Percentiles rank a stretch among this genome's conserved stretches.
phyloP scores from a whole-genome alignment of 2,113 vertebrate species.

The Falco punctatus region DNA sequence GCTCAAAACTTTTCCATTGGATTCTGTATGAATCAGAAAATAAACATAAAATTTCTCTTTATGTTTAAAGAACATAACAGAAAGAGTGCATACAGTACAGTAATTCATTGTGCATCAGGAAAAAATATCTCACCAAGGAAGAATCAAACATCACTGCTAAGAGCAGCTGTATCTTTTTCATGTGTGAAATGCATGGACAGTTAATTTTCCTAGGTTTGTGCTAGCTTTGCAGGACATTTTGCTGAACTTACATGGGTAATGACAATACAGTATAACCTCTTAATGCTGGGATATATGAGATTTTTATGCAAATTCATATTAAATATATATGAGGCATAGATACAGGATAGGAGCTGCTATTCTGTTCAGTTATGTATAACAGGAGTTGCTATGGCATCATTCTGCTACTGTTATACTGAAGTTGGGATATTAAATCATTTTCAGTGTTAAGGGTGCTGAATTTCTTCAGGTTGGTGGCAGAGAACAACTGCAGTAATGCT shows the following conservation, averaged over 20 bases:
- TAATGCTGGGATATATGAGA: not conserved
- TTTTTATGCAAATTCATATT: not conserved
- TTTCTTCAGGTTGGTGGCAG: not conserved
- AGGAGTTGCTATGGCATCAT: not conserved
- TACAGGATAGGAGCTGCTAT: not conserved
- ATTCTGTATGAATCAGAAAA: not conserved
- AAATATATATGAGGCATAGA: not conserved
- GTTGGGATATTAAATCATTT: not conserved
- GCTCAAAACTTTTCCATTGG: not conserved
- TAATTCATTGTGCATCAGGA: not conserved
- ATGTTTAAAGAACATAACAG: not conserved
- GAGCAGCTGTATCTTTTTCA: not conserved
- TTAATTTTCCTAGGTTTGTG: not conserved
- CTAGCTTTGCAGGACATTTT: not conserved
- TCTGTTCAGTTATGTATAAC: not conserved
- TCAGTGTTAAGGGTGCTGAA: not conserved
- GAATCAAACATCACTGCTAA: not conserved
- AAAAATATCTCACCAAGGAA: not conserved
- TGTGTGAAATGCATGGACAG: not conserved
- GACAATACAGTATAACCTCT: not conserved
- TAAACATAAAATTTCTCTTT: not conserved
- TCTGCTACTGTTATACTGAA: not conserved
- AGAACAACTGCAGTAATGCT: not conserved
- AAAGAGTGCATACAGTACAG: not conserved
- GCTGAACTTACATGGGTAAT: not conserved